A percentile compares a stretch with the other conserved stretches of the same genome.
These are phyloP conservation scores for Glossophaga mutica DNA, from an alignment of 2,797 vertebrate genomes.

Conservation along the genomic window DNA sequence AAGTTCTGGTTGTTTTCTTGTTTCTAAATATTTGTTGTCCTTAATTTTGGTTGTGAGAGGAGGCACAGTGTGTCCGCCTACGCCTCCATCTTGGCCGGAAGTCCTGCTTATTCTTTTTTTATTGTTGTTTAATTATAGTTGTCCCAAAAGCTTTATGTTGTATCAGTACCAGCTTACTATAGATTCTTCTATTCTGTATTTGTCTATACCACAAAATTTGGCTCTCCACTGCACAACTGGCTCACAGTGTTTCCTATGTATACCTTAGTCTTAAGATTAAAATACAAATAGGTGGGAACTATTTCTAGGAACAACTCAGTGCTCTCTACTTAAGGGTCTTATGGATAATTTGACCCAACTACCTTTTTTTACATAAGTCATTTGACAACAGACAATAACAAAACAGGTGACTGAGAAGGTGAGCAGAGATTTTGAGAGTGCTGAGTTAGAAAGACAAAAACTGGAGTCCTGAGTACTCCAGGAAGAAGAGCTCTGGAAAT, in stretches of 20 bases:
- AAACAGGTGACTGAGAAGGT: neutral
- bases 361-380: neutral
- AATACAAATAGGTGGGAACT: neutral
- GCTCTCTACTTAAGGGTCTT: neutral
- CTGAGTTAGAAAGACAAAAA: neutral
- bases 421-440: neutral
- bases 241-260: neutral
- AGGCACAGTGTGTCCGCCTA: no score
- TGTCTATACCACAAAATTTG: neutral
- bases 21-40: no score
- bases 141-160: neutral
- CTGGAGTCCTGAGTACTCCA: neutral
- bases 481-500: neutral
- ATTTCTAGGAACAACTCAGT: neutral
- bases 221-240: neutral
- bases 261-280: neutral
- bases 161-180: neutral
- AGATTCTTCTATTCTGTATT: neutral
- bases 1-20: no score
- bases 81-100: no score
- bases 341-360: neutral
- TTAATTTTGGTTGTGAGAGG: no score
- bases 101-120: neutral
- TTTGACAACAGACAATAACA: neutral
- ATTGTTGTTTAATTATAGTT: no score